These are phyloP conservation scores for Lithophane socia DNA, from an alignment of 2,888 invertebrate species.

Conservation along the genomic window DNA sequence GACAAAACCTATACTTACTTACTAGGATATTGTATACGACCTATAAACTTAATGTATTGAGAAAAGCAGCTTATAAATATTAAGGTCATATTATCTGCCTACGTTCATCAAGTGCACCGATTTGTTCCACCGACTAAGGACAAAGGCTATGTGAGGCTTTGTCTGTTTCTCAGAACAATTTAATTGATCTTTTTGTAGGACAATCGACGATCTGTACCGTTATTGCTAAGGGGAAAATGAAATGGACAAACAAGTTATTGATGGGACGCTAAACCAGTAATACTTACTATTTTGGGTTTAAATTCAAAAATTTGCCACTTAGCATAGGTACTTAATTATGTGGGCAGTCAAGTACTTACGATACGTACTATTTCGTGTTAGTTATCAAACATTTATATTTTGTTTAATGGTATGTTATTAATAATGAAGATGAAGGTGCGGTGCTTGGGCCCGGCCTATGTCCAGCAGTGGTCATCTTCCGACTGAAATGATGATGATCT, in stretches of 20 bases:
- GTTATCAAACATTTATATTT: not conserved
- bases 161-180: slow-evolving; percentile 33
- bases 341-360: not conserved
- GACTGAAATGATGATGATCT: too few species aligned
- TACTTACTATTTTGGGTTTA: not conserved
- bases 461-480: too few species aligned
- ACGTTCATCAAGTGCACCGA: slow-evolving; percentile 56
- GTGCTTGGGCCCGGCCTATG: too few species aligned
- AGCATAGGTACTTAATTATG: too few species aligned
- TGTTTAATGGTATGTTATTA: not conserved
- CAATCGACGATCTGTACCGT: slow-evolving; percentile 34
- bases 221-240: slow-evolving; percentile 17
- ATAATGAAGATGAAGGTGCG: too few species aligned
- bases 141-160: slow-evolving; percentile 55
- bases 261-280: not conserved
- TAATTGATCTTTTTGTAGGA: slow-evolving; percentile 38
- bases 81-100: slow-evolving; percentile 57
- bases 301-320: too few species aligned
- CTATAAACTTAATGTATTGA: slow-evolving; percentile 53
- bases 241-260: not conserved
- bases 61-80: slow-evolving; percentile 59
- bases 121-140: slow-evolving; percentile 51
- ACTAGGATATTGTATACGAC: slow-evolving; percentile 27
- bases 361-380: not conserved
- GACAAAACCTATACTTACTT: not conserved